Percentiles rank a stretch among this genome's conserved stretches.
Conservation (phyloP, 2,888 invertebrate species). For the Macaria notata region DNA sequence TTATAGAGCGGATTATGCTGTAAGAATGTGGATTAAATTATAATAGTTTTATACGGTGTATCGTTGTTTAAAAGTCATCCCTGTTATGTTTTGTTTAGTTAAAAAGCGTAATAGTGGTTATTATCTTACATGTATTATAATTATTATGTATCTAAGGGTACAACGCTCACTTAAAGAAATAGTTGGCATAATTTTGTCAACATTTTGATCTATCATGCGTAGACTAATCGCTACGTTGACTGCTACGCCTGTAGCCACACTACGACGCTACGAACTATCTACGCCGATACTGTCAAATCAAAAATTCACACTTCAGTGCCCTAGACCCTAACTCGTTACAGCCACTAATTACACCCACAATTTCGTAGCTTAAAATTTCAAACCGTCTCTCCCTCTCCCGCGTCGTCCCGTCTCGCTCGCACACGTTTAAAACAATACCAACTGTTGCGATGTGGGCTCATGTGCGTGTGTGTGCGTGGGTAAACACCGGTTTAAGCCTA, state of each 20-base stretch:
- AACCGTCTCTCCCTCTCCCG: slow-evolving; percentile 56
- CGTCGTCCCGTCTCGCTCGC: slow-evolving; percentile 47
- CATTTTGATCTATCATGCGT: too few relatives aligned
- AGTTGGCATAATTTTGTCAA: too few relatives aligned
- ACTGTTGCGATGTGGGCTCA: slow-evolving; percentile 58
- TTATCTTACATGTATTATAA: too few relatives aligned
- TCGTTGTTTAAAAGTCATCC: too few relatives aligned
- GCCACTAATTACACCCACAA: slow-evolving; percentile 74
- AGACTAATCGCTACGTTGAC: background rate
- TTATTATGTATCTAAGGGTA: background rate
- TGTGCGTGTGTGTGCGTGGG: slow-evolving; percentile 70
- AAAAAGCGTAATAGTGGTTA: too few relatives aligned
- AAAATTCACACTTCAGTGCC: slow-evolving; percentile 62
- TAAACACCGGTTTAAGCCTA: slow-evolving; percentile 83
- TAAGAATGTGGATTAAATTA: slow-evolving; percentile 1
- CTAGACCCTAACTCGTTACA: slow-evolving; percentile 68
- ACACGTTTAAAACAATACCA: slow-evolving; percentile 62
- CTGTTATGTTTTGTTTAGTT: too few relatives aligned
- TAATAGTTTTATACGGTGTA: too few relatives aligned
- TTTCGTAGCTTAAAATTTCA: slow-evolving; percentile 70
- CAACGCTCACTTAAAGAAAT: too few relatives aligned
- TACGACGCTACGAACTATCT: slow-evolving; percentile 3
- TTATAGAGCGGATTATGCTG: slow-evolving; percentile 27
- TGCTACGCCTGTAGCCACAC: background rate
- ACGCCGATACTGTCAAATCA: slow-evolving; percentile 43